Conservation (phyloP, 1,140 invertebrate species). For the Bombus confusus region DNA sequence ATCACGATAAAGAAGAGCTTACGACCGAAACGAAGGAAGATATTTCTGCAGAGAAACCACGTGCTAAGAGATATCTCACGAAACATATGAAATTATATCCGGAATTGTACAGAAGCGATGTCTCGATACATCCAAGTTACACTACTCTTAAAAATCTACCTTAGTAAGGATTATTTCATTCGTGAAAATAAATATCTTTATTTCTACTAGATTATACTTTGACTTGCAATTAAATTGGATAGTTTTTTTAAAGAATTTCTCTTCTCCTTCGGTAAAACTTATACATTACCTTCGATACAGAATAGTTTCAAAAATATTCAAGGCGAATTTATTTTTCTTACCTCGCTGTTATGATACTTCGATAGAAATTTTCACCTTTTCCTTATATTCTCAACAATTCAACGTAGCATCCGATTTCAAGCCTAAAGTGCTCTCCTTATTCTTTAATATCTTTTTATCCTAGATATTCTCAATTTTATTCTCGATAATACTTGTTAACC, state of each 20-base stretch:
- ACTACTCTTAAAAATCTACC: constrained; percentile 69
- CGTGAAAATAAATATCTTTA: not conserved
- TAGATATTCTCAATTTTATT: no score
- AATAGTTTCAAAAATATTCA: not conserved
- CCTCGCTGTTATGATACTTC: no score
- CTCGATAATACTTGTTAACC: no score
- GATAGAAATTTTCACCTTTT: not conserved
- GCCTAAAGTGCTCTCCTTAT: no score
- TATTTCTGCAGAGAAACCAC: constrained; percentile 25
- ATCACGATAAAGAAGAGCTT: not conserved
- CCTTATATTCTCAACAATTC: no score
- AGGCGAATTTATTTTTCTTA: not conserved
- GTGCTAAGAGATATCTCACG: constrained; percentile 49
- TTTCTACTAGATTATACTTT: not conserved
- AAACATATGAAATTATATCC: constrained; percentile 69
- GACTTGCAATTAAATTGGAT: not conserved
- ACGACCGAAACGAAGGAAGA: not conserved
- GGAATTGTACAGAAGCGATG: constrained; percentile 72
- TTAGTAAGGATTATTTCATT: constrained; percentile 69
- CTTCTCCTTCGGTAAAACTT: not conserved
- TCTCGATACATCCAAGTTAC: constrained; percentile 74
- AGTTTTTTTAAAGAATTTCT: not conserved
- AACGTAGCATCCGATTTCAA: no score
- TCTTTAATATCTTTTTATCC: no score
- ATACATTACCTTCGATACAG: not conserved